Percentiles rank a stretch among this genome's conserved stretches.
Conservation (phyloP, 2,113 vertebrate species). For the Euleptes europaea region DNA sequence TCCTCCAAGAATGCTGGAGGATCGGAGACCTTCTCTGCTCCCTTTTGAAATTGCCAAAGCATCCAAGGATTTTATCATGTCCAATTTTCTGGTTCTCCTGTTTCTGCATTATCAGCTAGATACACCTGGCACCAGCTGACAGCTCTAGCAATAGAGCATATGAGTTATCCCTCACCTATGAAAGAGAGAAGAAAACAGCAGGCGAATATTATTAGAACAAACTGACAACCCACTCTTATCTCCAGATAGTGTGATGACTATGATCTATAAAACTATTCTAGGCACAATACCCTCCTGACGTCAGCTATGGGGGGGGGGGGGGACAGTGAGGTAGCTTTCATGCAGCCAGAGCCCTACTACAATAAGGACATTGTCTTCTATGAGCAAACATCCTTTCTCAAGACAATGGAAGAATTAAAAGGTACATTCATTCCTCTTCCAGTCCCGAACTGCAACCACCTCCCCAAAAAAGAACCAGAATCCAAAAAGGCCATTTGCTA, state of each 20-base stretch:
- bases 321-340: background rate
- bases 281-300: slow-evolving; percentile 1
- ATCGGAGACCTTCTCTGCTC: background rate
- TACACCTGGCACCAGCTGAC: background rate
- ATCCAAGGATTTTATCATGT: background rate
- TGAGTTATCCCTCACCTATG: background rate
- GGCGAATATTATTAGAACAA: background rate
- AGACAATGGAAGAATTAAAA: slow-evolving; percentile 7
- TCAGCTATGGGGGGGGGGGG: no score
- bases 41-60: background rate
- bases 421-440: background rate
- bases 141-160: background rate
- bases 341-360: background rate
- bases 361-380: background rate
- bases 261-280: background rate
- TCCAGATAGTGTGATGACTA: background rate
- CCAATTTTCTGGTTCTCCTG: background rate
- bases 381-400: background rate
- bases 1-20: background rate
- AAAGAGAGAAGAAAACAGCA: background rate
- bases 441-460: background rate
- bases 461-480: background rate
- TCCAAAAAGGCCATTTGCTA: background rate
- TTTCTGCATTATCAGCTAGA: background rate
- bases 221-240: background rate